Evolutionary conservation across 1,140 invertebrate species (phyloP), one percentile per base, ranked within the genome.

Genomic region (Halesus radiatus): DNA sequence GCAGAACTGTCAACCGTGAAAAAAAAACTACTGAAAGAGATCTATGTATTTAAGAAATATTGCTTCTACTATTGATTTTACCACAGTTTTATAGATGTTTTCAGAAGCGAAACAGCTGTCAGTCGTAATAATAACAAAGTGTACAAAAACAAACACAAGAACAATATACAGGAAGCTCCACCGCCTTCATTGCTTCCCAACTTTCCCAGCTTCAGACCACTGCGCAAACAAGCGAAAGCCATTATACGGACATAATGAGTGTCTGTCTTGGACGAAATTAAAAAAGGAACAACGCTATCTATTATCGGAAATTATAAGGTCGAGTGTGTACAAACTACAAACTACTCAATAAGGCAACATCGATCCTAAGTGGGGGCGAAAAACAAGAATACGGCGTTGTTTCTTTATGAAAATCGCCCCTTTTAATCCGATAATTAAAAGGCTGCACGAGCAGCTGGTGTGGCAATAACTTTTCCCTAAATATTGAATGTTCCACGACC

Each of bases 251-350:
- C 62, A 81, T 73, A 81, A 78, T 62, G 76, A 81, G 80, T 20
- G 75, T 77, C 68, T 81, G 75, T 77, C 75, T 78, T 56, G 52
- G 64, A 54, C 1, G 37, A 45, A 45, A 37, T 37, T 45, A 0
- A 45, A 45, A 45, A 45, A 77, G 66, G 53, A 81, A 20, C 20
- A 78, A 81, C 58, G 56, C 60, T 75, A 74, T 81, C 80, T 56
- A 81, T 81, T 81, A 78, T 77, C 75, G 16, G 53, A n/a, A 10
- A 60, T 76, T 76, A 76, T 76, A 76, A 80, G 79, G 79, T 76
- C 74, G 66, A 80, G 79, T 76, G 75, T 72, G 68, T 72, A 54
- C 32, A 56, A 32, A n/a, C n/a, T n/a, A n/a, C n/a, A n/a, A n/a
- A 23, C 32, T 32, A 64, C 18, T 68, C 16, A 32, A 68, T 18